These are phyloP conservation scores for Pseudochirops corinnae DNA, from an alignment of 2,797 vertebrate genomes.

Conservation along the genomic window DNA sequence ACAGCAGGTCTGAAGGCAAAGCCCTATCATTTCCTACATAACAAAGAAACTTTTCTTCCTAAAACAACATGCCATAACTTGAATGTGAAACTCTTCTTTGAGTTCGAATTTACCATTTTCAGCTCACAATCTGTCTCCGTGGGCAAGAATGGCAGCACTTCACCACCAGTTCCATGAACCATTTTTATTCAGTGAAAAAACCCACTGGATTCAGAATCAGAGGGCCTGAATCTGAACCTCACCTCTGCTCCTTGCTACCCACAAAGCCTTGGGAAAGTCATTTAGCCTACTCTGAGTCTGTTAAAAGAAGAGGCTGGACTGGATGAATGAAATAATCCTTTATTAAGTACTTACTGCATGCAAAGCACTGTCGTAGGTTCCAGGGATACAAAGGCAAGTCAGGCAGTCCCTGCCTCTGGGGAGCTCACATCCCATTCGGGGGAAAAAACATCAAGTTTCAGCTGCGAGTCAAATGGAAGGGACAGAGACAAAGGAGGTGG, in stretches of 20 bases:
- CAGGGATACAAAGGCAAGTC: neutral
- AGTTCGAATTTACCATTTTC: constrained; percentile 67
- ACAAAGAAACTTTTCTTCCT: constrained; percentile 42
- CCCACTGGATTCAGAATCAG: neutral
- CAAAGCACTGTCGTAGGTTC: neutral
- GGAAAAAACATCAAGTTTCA: neutral
- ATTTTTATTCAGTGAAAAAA: neutral
- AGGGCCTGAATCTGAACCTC: neutral
- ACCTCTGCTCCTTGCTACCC: neutral
- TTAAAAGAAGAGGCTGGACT: neutral
- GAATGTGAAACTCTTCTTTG: constrained; percentile 64
- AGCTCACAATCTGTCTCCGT: constrained; percentile 60
- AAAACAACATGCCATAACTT: constrained; percentile 61
- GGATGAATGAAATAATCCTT: neutral
- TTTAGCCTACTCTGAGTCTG: neutral
- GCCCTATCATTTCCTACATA: constrained; percentile 48
- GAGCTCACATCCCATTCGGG: neutral
- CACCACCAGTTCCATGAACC: constrained; percentile 54
- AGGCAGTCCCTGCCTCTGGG: neutral
- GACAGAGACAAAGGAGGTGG: neutral
- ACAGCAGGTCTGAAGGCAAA: constrained; percentile 25
- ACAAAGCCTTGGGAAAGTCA: neutral
- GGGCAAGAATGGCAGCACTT: constrained; percentile 54
- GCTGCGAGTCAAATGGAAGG: neutral
- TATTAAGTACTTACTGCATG: neutral